Conservation (phyloP, 1,140 invertebrate species). For the Anadara kagoshimensis region DNA sequence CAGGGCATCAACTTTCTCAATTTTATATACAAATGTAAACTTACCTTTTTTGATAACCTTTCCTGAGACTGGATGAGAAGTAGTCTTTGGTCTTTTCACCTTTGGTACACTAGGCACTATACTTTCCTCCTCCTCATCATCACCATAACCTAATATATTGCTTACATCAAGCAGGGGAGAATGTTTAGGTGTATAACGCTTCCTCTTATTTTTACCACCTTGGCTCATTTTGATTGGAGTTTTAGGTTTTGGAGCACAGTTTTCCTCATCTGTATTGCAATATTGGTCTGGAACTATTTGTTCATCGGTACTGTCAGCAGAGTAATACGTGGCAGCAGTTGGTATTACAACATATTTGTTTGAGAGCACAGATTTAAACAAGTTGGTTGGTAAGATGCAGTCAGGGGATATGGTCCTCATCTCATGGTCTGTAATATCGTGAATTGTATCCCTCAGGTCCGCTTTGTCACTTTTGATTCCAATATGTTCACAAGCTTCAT, state of each 20-base stretch:
- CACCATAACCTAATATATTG: slow-evolving; percentile 7
- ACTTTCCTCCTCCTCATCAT: no score
- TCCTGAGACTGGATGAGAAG: no score
- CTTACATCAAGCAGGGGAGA: slow-evolving; percentile 43
- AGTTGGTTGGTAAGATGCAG: slow-evolving; percentile 44
- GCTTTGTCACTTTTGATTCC: slow-evolving; percentile 34
- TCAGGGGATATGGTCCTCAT: slow-evolving; percentile 52
- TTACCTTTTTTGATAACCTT: no score
- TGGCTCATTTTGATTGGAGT: neutral
- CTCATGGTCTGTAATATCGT: slow-evolving; percentile 23
- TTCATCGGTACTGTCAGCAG: slow-evolving; percentile 3
- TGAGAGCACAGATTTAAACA: neutral
- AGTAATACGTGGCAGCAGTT: neutral
- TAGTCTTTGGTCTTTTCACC: no score
- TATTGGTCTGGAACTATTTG: neutral
- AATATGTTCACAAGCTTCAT: neutral
- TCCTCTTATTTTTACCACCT: slow-evolving; percentile 49
- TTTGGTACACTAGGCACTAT: no score
- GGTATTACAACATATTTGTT: no score
- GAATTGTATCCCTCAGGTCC: slow-evolving; percentile 11
- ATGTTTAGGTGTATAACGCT: slow-evolving; percentile 48
- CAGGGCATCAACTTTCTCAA: no score
- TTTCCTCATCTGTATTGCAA: neutral
- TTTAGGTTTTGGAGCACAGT: slow-evolving; percentile 18
- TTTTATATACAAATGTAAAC: no score